A percentile compares a stretch with the other conserved stretches of the same genome.
phyloP scores from a whole-genome alignment of 2,797 vertebrate species.

The Aphelocoma californica region DNA sequence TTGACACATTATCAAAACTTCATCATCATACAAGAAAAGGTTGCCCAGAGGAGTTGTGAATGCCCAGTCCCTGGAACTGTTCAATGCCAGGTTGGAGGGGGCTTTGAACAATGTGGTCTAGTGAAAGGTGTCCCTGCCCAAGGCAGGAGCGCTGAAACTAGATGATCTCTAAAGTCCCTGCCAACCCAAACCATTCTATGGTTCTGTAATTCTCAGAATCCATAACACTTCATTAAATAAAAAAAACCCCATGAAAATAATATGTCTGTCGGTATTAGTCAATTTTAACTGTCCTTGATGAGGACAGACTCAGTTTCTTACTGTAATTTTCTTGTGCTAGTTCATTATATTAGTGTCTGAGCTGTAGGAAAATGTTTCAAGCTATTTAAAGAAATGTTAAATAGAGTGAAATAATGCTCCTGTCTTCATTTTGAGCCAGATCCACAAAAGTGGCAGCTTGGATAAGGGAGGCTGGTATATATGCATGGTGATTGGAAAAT shows the following conservation, averaged over 20 bases:
- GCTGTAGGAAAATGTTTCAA: slow-evolving; percentile 7
- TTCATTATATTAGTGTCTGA: slow-evolving; percentile 1
- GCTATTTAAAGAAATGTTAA: slow-evolving; percentile 23
- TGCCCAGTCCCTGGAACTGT: not conserved
- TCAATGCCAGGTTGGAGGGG: not conserved
- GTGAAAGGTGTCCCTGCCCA: not conserved
- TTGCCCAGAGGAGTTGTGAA: not conserved
- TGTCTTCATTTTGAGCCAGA: not conserved
- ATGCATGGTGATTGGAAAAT: not conserved
- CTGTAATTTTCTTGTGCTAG: not conserved
- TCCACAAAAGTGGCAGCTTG: not conserved
- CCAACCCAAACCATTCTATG: not conserved
- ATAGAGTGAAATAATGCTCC: slow-evolving; percentile 19
- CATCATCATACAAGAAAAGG: not conserved
- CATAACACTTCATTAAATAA: not conserved
- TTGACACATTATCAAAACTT: not conserved
- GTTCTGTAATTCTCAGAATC: not conserved
- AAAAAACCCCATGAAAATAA: not conserved
- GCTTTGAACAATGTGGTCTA: not conserved
- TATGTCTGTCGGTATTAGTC: not conserved
- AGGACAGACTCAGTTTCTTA: not conserved
- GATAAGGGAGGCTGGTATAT: not conserved
- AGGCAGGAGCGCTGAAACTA: not conserved
- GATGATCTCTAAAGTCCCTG: not conserved
- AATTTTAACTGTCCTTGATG: not conserved